A percentile compares a stretch with the other conserved stretches of the same genome.
These are phyloP conservation scores for Drosophila repleta DNA, from an alignment of 1,140 invertebrate genomes.

Conservation along the genomic window DNA sequence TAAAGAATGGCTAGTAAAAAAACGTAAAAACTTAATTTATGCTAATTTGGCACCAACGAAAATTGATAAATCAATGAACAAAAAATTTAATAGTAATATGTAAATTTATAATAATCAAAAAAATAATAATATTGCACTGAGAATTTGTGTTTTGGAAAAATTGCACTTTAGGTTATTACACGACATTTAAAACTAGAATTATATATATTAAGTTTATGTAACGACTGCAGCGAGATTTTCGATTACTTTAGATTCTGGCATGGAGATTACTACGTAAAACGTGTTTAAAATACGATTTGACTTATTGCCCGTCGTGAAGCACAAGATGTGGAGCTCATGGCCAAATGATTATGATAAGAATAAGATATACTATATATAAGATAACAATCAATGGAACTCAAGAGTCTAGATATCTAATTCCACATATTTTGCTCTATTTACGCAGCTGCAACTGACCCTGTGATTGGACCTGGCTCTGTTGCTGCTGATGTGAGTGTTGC, in stretches of 20 bases:
- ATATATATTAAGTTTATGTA: constrained; percentile 29
- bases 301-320: constrained; percentile 28
- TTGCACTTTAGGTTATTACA: constrained; percentile 70
- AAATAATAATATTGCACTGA: constrained; percentile 69
- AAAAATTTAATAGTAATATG: background rate
- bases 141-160: constrained; percentile 32
- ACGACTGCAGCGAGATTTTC: constrained; percentile 17
- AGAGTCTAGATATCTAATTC: background rate
- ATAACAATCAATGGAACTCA: constrained; percentile 60
- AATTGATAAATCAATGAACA: constrained; percentile 29
- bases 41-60: constrained; percentile 79
- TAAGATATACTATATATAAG: constrained; percentile 34
- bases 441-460: constrained; percentile 68
- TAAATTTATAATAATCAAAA: constrained; percentile 26
- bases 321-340: constrained; percentile 47
- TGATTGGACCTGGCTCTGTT: constrained; percentile 39
- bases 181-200: constrained; percentile 58
- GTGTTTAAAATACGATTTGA: constrained; percentile 32
- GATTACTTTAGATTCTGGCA: constrained; percentile 10
- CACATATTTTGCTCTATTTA: constrained; percentile 42
- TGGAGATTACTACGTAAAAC: constrained; percentile 43
- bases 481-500: constrained; percentile 36
- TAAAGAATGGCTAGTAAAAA: no score
- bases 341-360: constrained; percentile 61
- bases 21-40: constrained; percentile 71